Conservation (phyloP, 1,140 invertebrate species). For the Mactra quadrangularis region DNA sequence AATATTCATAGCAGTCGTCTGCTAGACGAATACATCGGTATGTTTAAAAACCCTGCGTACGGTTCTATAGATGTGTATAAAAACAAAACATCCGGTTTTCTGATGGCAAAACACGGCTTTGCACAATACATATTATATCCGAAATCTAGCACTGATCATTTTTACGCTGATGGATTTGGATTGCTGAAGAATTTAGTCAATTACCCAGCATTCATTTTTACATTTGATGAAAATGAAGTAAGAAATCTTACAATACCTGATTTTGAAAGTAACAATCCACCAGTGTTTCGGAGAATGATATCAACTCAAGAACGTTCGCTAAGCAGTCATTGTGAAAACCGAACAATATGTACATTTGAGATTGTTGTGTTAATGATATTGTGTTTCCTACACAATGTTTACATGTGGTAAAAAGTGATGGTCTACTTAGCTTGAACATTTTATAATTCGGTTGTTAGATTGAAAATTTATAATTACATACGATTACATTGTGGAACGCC, state of each 20-base stretch:
- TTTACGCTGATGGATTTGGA: slow-evolving; percentile 11
- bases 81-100: not conserved
- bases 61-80: slow-evolving; percentile 16
- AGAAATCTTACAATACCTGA: slow-evolving; percentile 9
- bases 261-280: slow-evolving; percentile 36
- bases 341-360: too few species aligned
- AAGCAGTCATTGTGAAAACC: too few species aligned
- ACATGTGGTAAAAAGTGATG: too few species aligned
- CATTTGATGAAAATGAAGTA: not conserved
- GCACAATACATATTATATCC: slow-evolving; percentile 19
- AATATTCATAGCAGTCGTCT: not conserved
- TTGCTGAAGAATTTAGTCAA: slow-evolving; percentile 12
- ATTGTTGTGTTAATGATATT: too few species aligned
- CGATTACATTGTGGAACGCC: too few species aligned
- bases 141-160: slow-evolving; percentile 1
- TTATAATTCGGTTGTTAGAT: too few species aligned
- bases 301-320: too few species aligned
- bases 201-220: slow-evolving; percentile 1
- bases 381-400: too few species aligned
- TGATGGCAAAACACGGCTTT: slow-evolving; percentile 20
- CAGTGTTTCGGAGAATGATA: too few species aligned
- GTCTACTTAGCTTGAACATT: too few species aligned
- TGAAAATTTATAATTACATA: too few species aligned
- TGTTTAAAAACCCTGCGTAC: slow-evolving; percentile 34
- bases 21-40: slow-evolving; percentile 15